Percentiles rank a stretch among this genome's conserved stretches.
phyloP scores from a whole-genome alignment of 2,113 vertebrate genomes.

The Eurystomus gularis region DNA sequence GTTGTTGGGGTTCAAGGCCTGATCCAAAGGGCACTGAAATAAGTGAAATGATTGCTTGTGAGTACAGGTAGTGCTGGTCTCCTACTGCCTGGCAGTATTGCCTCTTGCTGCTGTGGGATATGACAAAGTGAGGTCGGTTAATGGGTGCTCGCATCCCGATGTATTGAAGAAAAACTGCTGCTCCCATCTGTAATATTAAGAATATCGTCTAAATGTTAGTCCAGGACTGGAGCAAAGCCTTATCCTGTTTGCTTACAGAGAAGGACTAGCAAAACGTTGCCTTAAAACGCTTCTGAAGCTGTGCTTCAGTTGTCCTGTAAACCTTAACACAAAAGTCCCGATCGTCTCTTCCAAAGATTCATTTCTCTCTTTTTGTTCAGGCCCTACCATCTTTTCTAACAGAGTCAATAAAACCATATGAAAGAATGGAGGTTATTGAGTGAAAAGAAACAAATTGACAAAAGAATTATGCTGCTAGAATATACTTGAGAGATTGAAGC shows the following conservation, averaged over 20 bases:
- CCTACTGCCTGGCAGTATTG: not conserved
- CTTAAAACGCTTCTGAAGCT: not conserved
- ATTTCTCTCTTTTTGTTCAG: not conserved
- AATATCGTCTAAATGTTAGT: not conserved
- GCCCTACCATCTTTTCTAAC: not conserved
- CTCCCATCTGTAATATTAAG: not conserved
- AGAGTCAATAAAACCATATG: not conserved
- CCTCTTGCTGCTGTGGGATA: not conserved
- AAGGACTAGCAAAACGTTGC: not conserved
- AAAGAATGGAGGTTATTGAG: not conserved
- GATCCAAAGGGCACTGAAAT: not conserved
- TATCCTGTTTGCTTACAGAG: not conserved
- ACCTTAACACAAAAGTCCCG: not conserved
- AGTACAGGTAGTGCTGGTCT: not conserved
- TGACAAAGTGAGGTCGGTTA: not conserved
- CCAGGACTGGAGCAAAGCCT: not conserved
- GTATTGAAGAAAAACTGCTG: not conserved
- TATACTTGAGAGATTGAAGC: not conserved
- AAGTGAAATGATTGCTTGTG: not conserved
- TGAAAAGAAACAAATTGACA: not conserved
- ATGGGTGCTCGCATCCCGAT: not conserved
- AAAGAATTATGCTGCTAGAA: not conserved
- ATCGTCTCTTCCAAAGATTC: not conserved
- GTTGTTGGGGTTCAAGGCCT: not conserved
- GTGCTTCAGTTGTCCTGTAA: not conserved